These are phyloP conservation scores for Tryphoninae sp. DNA, from an alignment of 2,888 invertebrate species.

Conservation along the genomic window DNA sequence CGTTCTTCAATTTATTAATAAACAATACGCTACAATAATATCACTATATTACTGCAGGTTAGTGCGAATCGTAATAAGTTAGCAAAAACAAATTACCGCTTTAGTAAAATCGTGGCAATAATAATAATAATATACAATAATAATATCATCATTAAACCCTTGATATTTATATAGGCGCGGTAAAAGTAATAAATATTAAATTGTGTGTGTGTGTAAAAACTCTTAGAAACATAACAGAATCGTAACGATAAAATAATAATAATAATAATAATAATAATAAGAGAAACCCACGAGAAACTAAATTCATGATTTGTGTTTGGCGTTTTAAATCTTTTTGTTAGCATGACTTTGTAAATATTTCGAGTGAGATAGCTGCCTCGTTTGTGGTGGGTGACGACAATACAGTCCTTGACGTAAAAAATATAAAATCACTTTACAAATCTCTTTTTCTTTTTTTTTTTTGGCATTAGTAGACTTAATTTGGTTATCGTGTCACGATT, in stretches of 20 bases:
- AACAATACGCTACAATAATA: slow-evolving; percentile 69
- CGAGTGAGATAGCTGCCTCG: slow-evolving; percentile 51
- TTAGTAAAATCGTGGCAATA: slow-evolving; percentile 46
- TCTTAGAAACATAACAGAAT: slow-evolving; percentile 64
- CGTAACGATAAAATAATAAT: slow-evolving; percentile 54
- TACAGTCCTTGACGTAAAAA: slow-evolving; percentile 68
- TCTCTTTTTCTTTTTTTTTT: slow-evolving; percentile 60
- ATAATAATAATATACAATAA: slow-evolving; percentile 38
- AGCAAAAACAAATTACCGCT: slow-evolving; percentile 58
- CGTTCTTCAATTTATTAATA: slow-evolving; percentile 70
- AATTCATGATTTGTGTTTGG: slow-evolving; percentile 9
- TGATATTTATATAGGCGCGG: slow-evolving; percentile 50
- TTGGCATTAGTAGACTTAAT: slow-evolving; percentile 65
- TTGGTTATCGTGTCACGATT: slow-evolving; percentile 72
- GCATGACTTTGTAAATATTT: slow-evolving; percentile 21
- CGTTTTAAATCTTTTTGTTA: background rate
- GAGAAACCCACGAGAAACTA: slow-evolving; percentile 44
- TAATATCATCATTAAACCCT: slow-evolving; percentile 37
- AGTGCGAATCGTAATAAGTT: slow-evolving; percentile 63
- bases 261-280: slow-evolving; percentile 17
- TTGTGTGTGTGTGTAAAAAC: slow-evolving; percentile 60
- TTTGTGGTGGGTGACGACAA: slow-evolving; percentile 50
- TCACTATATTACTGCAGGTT: slow-evolving; percentile 59
- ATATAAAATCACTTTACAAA: slow-evolving; percentile 73
- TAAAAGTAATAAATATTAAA: slow-evolving; percentile 62